Evolutionary conservation across 2,113 vertebrate genomes (phyloP).

Genomic region (Thalassarche chlororhynchos): DNA sequence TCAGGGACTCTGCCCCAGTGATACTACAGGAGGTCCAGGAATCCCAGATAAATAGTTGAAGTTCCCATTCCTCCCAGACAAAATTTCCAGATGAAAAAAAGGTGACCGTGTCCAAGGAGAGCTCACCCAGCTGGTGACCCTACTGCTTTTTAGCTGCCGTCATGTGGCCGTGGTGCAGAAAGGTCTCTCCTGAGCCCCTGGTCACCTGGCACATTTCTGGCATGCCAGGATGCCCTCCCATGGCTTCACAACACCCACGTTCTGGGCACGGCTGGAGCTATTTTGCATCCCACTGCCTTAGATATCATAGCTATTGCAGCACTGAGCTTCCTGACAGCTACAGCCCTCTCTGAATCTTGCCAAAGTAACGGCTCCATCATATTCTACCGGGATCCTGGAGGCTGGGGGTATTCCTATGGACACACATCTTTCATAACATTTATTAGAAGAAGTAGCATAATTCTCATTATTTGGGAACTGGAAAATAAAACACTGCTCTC

Average conservation of each 20-base stretch:
- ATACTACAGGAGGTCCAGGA: background rate
- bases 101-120: background rate
- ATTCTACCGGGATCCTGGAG: background rate
- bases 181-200: background rate
- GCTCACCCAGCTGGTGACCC: background rate
- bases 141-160: background rate
- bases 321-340: background rate
- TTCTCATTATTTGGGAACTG: background rate
- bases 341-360: background rate
- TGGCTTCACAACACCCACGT: background rate
- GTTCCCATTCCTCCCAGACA: background rate
- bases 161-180: background rate
- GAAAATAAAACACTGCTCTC: background rate
- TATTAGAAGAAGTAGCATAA: background rate
- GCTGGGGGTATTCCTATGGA: background rate
- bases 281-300: background rate
- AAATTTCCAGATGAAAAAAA: background rate
- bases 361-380: background rate
- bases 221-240: background rate
- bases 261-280: background rate
- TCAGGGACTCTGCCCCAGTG: background rate
- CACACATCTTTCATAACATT: fast-evolving
- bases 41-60: background rate
- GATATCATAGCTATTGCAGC: background rate
- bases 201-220: background rate